Percentiles rank a stretch among this genome's conserved stretches.
phyloP scores from a whole-genome alignment of 2,888 invertebrate species.

The Lithodes maja region DNA sequence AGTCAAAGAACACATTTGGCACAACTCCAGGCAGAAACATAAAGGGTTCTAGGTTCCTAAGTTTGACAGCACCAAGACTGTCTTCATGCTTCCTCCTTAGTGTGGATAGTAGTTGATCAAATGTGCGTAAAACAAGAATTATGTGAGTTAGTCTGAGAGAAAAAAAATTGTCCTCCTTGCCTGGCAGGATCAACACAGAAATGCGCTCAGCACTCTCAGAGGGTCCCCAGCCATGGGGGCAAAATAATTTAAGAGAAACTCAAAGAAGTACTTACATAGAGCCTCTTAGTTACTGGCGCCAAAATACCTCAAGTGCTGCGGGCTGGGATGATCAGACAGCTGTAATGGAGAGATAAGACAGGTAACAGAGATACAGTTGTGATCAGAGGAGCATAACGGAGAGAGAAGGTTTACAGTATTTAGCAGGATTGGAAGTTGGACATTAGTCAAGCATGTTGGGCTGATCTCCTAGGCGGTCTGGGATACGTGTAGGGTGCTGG shows the following conservation, averaged over 20 bases:
- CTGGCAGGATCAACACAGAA: background rate
- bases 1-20: too few species aligned
- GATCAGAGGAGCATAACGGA: too few species aligned
- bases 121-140: background rate
- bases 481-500: too few species aligned
- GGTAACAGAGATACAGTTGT: too few species aligned
- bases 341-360: background rate
- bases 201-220: background rate
- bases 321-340: background rate
- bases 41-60: too few species aligned
- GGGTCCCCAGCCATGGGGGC: background rate
- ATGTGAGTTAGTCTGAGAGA: too few species aligned
- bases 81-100: background rate
- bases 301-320: background rate
- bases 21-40: too few species aligned
- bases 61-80: background rate
- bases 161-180: background rate
- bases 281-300: background rate
- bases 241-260: background rate
- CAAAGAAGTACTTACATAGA: background rate
- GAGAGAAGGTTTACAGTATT: too few species aligned
- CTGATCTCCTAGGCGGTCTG: too few species aligned
- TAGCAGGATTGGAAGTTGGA: too few species aligned
- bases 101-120: background rate
- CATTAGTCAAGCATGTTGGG: too few species aligned